A percentile compares a stretch with the other conserved stretches of the same genome.
Evolutionary conservation across 2,797 vertebrate genomes (phyloP).

Genomic region (Champsocephalus esox): DNA sequence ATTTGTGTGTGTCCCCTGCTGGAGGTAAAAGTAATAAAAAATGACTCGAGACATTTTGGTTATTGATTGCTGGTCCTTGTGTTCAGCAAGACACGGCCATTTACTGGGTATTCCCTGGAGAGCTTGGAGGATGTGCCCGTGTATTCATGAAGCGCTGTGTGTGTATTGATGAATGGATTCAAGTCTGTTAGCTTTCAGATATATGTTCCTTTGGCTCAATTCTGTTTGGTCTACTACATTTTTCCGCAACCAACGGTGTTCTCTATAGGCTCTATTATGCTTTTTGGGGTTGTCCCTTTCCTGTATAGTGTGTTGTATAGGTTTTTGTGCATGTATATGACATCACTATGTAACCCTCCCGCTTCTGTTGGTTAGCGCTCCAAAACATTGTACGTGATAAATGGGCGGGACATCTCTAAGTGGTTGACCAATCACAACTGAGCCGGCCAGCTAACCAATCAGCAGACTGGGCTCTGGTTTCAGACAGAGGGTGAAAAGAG

Average conservation of each 20-base stretch:
- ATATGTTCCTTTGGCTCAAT: constrained; percentile 26
- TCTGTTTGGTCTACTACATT: constrained; percentile 4
- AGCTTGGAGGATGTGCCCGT: constrained; percentile 27
- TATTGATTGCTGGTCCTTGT: constrained; percentile 72
- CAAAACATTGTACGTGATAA: too few relatives aligned
- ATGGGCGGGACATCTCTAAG: too few relatives aligned
- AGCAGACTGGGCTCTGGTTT: too few relatives aligned
- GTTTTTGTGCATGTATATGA: too few relatives aligned
- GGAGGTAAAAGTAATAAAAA: constrained; percentile 71
- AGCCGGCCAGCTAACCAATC: too few relatives aligned
- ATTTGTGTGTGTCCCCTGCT: constrained; percentile 50
- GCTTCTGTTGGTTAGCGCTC: too few relatives aligned
- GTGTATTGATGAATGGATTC: constrained; percentile 47
- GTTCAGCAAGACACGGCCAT: constrained; percentile 53
- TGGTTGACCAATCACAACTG: too few relatives aligned
- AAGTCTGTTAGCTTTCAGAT: constrained; percentile 28
- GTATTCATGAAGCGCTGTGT: constrained; percentile 28
- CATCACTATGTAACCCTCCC: too few relatives aligned
- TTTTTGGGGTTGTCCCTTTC: too few relatives aligned
- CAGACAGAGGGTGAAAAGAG: too few relatives aligned
- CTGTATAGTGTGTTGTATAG: too few relatives aligned
- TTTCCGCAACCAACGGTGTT: not conserved
- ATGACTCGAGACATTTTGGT: constrained; percentile 62
- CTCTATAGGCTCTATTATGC: too few relatives aligned
- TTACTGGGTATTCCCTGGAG: constrained; percentile 54